Evolutionary conservation across 2,888 invertebrate species (phyloP).

Genomic region (Nymphalis urticae): DNA sequence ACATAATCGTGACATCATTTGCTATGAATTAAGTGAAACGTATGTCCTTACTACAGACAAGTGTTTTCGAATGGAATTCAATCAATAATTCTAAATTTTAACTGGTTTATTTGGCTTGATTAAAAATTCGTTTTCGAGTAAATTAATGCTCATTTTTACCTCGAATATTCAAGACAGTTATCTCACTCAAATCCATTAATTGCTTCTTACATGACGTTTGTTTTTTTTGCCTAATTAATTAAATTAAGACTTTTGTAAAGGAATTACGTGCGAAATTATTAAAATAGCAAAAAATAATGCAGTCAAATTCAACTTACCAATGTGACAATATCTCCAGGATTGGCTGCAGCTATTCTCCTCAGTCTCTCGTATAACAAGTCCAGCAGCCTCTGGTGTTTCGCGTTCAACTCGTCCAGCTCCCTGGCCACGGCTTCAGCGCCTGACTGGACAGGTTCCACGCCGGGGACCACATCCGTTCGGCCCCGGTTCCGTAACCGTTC

Average conservation of each 20-base stretch:
- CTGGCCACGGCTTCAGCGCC: slow-evolving; percentile 89
- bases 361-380: slow-evolving; percentile 86
- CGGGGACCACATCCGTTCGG: slow-evolving; percentile 47
- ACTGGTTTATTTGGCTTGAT: no score
- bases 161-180: neutral
- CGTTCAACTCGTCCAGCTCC: slow-evolving; percentile 91
- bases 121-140: no score
- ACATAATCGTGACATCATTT: slow-evolving; percentile 46
- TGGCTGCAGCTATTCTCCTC: slow-evolving; percentile 84
- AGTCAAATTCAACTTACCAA: slow-evolving; percentile 83
- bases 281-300: neutral
- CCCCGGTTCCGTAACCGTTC: slow-evolving; percentile 64
- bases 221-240: neutral
- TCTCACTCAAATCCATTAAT: neutral
- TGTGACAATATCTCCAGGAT: slow-evolving; percentile 87
- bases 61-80: slow-evolving; percentile 7
- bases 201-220: neutral
- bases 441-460: slow-evolving; percentile 53
- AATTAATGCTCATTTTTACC: neutral
- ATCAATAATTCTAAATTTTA: neutral
- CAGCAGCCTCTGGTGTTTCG: slow-evolving; percentile 87
- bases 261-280: neutral
- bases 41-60: slow-evolving; percentile 21
- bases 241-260: neutral
- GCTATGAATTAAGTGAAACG: slow-evolving; percentile 38